A percentile compares a stretch with the other conserved stretches of the same genome.
Conservation (phyloP, 2,888 invertebrate genomes). For the Andrena trimmerana region DNA sequence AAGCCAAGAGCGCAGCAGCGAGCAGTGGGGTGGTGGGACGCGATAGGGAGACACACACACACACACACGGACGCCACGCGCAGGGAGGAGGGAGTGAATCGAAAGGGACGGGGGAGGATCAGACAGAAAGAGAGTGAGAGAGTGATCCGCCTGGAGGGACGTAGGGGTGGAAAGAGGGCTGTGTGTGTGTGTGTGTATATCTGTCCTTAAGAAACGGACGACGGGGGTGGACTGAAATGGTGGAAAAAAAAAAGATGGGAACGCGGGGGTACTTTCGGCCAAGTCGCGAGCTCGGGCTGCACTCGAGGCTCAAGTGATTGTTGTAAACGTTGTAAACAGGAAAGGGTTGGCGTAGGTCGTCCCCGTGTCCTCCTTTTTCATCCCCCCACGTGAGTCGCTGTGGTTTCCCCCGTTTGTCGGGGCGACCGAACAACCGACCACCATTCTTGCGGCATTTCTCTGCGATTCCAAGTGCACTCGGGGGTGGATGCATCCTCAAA, state of each 20-base stretch:
- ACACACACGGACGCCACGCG: background rate
- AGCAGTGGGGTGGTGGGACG: slow-evolving; percentile 60
- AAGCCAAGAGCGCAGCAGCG: slow-evolving; percentile 49
- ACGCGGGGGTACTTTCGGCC: slow-evolving; percentile 42
- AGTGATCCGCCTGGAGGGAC: slow-evolving; percentile 31
- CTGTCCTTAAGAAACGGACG: slow-evolving; percentile 47
- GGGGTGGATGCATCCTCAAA: background rate
- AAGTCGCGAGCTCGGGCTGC: slow-evolving; percentile 34
- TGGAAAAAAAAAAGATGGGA: slow-evolving; percentile 19
- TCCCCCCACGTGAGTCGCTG: slow-evolving; percentile 18
- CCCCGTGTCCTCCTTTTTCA: slow-evolving; percentile 46
- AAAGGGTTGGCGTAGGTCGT: slow-evolving; percentile 67
- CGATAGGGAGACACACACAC: slow-evolving; percentile 42
- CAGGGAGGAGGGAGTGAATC: slow-evolving; percentile 52
- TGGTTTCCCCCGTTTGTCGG: slow-evolving; percentile 21
- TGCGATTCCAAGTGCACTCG: slow-evolving; percentile 1
- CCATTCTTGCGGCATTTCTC: background rate
- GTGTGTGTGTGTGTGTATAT: slow-evolving; percentile 28
- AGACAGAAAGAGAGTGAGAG: slow-evolving; percentile 29
- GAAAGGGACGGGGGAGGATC: slow-evolving; percentile 61
- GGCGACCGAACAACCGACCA: background rate
- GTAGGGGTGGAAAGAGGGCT: slow-evolving; percentile 43
- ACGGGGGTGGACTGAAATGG: slow-evolving; percentile 32
- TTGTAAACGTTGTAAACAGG: slow-evolving; percentile 71
- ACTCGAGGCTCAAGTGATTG: slow-evolving; percentile 45